Base-by-base conservation (phyloP, 2,888 invertebrate species). In the Mythimna impura region DNA sequence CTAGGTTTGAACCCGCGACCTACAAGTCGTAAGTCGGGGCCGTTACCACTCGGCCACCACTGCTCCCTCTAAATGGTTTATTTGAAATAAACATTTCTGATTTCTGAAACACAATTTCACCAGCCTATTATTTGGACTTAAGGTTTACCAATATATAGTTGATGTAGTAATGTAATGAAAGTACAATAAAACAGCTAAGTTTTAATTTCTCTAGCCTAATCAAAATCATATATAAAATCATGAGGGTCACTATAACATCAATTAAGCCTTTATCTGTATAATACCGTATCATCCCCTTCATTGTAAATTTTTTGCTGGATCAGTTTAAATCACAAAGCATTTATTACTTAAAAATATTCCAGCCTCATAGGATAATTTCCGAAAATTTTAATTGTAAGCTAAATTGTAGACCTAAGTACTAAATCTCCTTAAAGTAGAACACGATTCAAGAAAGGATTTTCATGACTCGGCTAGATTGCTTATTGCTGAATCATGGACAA, bases 401-500 rank as follows among this genome's bases (percentile, higher is more conserved):
- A 64, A 55, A 30, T 63, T 34, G 7, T 9, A 34, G 10, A 12
- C n/a, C 4, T 63, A 47, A 30, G 8, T 50, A 64, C 22, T 34
- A 10, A 58, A 55, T 58, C 40, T 52, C 14, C n/a, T 20, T 25
- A 55, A 70, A 73, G 22, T 81, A 77, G 78, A 73, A 14, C 40
- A 62, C 6, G 58, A 54, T 69, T 40, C 17, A 50, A 71, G 60
- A 63, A 73, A 68, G 62, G 74, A 66, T 78, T 74, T 65, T 71
- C 76, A 77, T 87, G 88, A 88, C 76, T 81, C 60, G 12, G 79
- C 84, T 81, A 78, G n/a, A 58, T 82, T 77, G 14, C 64, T 52
- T 84, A 76, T 82, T 83, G 83, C 80, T 74, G 85, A 86, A 84
- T 89, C 85, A 86, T 82, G 80, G 71, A 82, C 80, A 85, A 89